Conservation (phyloP, 2,888 invertebrate genomes). For the Sisyra terminalis region DNA sequence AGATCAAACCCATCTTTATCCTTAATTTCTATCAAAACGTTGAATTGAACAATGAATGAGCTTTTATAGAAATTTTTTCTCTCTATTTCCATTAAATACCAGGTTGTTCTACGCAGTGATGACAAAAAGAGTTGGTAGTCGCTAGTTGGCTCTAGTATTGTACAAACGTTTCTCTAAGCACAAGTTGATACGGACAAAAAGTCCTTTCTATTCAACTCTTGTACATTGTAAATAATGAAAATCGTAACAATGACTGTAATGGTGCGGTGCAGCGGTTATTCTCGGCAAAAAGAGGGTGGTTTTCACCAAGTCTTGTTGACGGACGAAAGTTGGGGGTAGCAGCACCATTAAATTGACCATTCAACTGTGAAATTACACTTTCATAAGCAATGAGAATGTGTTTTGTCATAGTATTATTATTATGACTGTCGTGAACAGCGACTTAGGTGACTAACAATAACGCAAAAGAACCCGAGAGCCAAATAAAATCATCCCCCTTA, state of each 20-base stretch:
- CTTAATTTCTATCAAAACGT: no score
- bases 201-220: constrained; percentile 13
- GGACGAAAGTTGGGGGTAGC: constrained; percentile 10
- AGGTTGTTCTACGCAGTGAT: no score
- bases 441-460: no score
- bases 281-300: no score
- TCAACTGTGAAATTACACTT: constrained; percentile 16
- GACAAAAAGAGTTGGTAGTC: background rate
- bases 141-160: background rate
- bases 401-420: constrained; percentile 11
- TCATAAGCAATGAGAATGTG: constrained; percentile 15
- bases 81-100: no score
- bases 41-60: no score
- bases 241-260: constrained; percentile 17
- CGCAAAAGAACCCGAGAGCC: no score
- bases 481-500: no score
- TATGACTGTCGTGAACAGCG: constrained; percentile 11
- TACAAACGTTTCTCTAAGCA: constrained; percentile 3
- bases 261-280: constrained; percentile 5
- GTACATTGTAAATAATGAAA: constrained; percentile 15
- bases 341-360: constrained; percentile 14
- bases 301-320: constrained; percentile 4
- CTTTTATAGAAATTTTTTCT: no score
- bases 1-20: no score
- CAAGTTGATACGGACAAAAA: constrained; percentile 1